Percentiles rank a stretch among this genome's conserved stretches.
Evolutionary conservation across 2,888 invertebrate genomes (phyloP).

Genomic region (Disparrhopalites patrizii): DNA sequence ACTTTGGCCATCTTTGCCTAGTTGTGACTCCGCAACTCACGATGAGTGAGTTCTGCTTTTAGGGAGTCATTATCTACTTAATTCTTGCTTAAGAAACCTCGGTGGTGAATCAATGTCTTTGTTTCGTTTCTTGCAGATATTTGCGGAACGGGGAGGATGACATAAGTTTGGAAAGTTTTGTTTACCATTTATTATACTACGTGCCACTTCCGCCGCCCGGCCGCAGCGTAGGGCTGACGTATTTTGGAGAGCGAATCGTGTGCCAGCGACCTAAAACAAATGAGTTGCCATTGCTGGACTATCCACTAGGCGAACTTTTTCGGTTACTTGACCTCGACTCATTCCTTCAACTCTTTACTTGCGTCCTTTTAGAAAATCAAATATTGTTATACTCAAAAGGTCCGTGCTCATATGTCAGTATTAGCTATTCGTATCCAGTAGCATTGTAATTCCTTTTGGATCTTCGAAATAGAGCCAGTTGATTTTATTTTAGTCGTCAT

Average conservation of each 20-base stretch:
- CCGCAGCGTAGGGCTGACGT: constrained; percentile 66
- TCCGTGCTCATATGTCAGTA: constrained; percentile 52
- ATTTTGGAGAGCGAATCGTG: constrained; percentile 50
- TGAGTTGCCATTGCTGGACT: constrained; percentile 93
- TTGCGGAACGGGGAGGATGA: constrained; percentile 29
- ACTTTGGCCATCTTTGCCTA: no score
- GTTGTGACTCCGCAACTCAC: no score
- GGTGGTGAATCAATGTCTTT: no score
- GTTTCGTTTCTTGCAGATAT: no score
- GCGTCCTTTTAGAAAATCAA: constrained; percentile 94
- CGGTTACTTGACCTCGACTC: constrained; percentile 84
- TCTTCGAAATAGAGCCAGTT: no score
- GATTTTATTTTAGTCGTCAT: no score
- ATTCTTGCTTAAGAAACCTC: no score
- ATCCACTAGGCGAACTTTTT: constrained; percentile 82
- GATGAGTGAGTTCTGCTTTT: no score
- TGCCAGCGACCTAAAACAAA: constrained; percentile 60
- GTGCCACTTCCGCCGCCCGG: constrained; percentile 86
- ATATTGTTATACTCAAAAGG: constrained; percentile 88
- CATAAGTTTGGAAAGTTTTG: constrained; percentile 74
- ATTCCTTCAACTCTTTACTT: constrained; percentile 87
- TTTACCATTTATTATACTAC: constrained; percentile 92
- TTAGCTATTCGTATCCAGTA: no score
- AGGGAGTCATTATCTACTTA: no score
- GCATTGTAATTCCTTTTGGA: not conserved